Conservation (phyloP, 2,888 invertebrate species). For the Drosophila macrospina region DNA sequence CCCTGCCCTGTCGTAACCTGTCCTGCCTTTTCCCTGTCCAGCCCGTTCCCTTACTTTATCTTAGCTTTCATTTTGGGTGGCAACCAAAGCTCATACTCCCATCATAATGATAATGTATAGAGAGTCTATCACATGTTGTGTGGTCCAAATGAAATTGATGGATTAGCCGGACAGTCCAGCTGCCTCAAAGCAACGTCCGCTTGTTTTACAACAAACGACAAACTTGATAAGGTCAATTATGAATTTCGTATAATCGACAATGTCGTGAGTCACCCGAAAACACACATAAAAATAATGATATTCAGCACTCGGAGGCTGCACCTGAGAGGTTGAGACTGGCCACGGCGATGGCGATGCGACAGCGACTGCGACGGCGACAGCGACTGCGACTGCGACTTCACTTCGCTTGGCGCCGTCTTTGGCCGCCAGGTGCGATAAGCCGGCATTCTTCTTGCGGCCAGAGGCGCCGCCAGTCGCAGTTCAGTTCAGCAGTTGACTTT, state of each 20-base stretch:
- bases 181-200: constrained; percentile 48
- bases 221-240: constrained; percentile 75
- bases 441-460: constrained; percentile 69
- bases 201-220: constrained; percentile 57
- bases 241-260: constrained; percentile 66
- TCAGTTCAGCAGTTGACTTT: constrained; percentile 1
- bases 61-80: constrained; percentile 62
- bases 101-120: constrained; percentile 34
- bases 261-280: constrained; percentile 73
- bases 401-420: constrained; percentile 70
- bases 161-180: constrained; percentile 59
- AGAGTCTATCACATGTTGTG: constrained; percentile 30
- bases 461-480: constrained; percentile 58
- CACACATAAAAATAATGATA: constrained; percentile 56
- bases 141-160: constrained; percentile 68
- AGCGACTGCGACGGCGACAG: no score
- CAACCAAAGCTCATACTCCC: not conserved
- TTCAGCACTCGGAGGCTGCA: constrained; percentile 45
- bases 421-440: constrained; percentile 76
- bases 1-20: no score
- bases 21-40: not conserved
- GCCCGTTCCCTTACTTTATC: no score
- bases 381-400: not conserved
- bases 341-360: no score
- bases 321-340: constrained; percentile 46